Conservation (phyloP, 2,888 invertebrate species). For the Oscheius sp. region DNA sequence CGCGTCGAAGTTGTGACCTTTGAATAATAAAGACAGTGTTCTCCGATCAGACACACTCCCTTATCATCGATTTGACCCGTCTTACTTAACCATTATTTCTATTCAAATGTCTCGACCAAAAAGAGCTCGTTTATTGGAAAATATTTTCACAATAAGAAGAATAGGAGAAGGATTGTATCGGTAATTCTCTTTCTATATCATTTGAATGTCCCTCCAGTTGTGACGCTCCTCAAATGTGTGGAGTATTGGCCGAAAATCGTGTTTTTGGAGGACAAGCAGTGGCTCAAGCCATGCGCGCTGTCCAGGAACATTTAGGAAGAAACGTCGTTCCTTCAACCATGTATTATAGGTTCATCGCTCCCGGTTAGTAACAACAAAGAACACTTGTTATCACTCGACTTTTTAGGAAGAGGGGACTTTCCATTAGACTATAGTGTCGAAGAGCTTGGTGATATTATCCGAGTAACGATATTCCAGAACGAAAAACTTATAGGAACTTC, state of each 20-base stretch:
- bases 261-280: conserved; percentile 31
- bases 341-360: conserved; percentile 28
- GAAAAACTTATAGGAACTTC: conserved; percentile 12
- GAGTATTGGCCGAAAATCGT: conserved; percentile 6
- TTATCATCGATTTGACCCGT: no score
- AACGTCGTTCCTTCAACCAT: conserved; percentile 5
- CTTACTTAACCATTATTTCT: neutral
- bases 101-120: conserved; percentile 11
- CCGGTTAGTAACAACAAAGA: conserved; percentile 8
- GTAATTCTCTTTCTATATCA: neutral
- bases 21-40: no score
- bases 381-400: neutral
- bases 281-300: conserved; percentile 25
- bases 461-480: conserved; percentile 3
- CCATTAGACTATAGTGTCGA: conserved; percentile 15
- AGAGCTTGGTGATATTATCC: neutral
- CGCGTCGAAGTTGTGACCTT: no score
- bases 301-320: conserved; percentile 24
- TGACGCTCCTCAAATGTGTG: conserved; percentile 26
- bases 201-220: conserved; percentile 9
- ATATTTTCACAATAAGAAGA: neutral
- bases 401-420: conserved; percentile 23
- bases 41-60: no score
- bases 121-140: neutral
- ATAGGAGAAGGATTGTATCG: neutral